Conservation (phyloP, 2,113 vertebrate species). For the Pedetes capensis region DNA sequence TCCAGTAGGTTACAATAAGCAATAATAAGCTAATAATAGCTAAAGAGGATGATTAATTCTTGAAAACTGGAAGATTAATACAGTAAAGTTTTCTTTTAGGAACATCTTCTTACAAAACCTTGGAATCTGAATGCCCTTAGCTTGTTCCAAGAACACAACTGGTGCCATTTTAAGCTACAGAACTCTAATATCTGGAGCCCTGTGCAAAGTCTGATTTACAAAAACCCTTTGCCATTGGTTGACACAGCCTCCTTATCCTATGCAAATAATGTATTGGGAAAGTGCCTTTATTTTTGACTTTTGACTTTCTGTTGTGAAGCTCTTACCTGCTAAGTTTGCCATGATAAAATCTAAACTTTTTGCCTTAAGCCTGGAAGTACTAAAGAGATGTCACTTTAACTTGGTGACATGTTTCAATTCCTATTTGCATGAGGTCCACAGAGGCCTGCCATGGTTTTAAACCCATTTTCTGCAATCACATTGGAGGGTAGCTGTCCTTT, state of each 20-base stretch:
- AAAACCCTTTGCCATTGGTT: background rate
- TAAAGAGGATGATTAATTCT: background rate
- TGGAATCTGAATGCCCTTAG: constrained; percentile 25
- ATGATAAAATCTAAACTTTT: constrained; percentile 26
- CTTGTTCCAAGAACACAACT: background rate
- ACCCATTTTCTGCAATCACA: background rate
- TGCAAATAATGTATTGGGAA: constrained; percentile 21
- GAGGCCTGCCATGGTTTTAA: background rate
- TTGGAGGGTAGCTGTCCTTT: background rate
- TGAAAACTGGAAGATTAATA: constrained; percentile 39
- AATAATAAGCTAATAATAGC: constrained; percentile 1
- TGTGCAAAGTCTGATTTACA: background rate
- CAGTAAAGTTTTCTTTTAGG: background rate
- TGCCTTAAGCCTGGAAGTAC: constrained; percentile 35
- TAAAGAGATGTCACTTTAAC: background rate
- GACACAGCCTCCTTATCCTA: constrained; percentile 21
- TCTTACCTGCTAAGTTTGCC: background rate
- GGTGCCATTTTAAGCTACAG: constrained; percentile 30
- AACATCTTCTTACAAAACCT: constrained; percentile 30
- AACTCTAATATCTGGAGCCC: constrained; percentile 26
- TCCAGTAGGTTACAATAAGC: constrained; percentile 10
- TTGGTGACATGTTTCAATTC: background rate
- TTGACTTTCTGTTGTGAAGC: background rate
- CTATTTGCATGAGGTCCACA: background rate
- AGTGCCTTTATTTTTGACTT: constrained; percentile 40